Base-by-base conservation (phyloP, 2,113 vertebrate genomes). In the Nannospalax galili region DNA sequence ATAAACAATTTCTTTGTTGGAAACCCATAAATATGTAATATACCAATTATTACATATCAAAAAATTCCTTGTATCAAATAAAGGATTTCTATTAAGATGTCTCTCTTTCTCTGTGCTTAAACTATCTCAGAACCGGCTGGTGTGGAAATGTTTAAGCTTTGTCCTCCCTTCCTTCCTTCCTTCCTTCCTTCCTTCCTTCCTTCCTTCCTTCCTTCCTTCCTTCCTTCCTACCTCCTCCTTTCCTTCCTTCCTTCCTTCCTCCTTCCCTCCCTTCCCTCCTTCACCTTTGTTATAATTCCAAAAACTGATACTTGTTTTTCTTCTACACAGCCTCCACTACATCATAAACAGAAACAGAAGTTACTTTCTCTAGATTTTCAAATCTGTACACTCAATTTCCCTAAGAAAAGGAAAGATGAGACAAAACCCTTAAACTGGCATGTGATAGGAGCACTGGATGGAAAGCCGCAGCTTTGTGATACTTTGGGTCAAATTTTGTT, bases 401-500 rank as follows among this genome's bases (percentile, higher is more conserved):
- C 1, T 73, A 87, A 92, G 67, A 81, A 81, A 87, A 58, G 79
- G 84, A 95, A 97, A 95, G 92, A 96, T 93, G 81, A 96, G 90
- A 72, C 80, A 45, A 22, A 26, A 6, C 20, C 35, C 80, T 96
- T 93, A 70, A 94, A 88, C 28, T 92, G 86, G 78, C 78, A 80
- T 84, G 74, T 0, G 1, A 80, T 19, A 69, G 2, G 52, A 64
- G 30, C n/a, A 1, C 82, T 60, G 92, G 22, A 42, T 95, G 86
- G 80, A 84, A 97, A 91, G 35, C 80, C 8, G 0, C 40, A n/a
- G 5, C 9, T 95, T 45, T 74, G 70, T 70, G 79, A 88, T 88
- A 80, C 78, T 94, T 95, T 85, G 80, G 82, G 92, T 97, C 88
- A 96, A 97, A 93, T 95, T 88, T 78, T 97, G 82, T 75, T 94